These are phyloP conservation scores for Ptychoptera contaminata DNA, from an alignment of 2,888 invertebrate species.

Conservation along the genomic window DNA sequence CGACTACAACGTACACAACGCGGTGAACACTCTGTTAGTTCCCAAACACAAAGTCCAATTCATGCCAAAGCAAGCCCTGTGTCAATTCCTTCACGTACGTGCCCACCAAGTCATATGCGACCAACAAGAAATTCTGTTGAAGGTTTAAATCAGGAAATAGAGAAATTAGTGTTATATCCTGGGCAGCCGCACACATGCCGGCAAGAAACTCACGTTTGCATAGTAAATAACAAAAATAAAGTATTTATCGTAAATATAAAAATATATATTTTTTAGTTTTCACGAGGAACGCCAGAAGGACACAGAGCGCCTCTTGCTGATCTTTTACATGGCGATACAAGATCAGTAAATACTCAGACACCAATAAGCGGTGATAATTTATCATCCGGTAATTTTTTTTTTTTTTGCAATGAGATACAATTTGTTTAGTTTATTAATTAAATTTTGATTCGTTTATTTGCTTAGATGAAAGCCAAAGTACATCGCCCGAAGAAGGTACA, in stretches of 20 bases:
- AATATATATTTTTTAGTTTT: constrained; percentile 13
- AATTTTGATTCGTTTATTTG: neutral
- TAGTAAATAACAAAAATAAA: constrained; percentile 1
- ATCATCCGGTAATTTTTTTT: constrained; percentile 43
- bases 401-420: neutral
- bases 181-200: constrained; percentile 21
- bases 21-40: constrained; percentile 19
- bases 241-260: neutral
- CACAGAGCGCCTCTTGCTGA: constrained; percentile 73
- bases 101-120: constrained; percentile 33
- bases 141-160: constrained; percentile 76
- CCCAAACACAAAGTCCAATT: constrained; percentile 13
- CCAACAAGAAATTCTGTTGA: constrained; percentile 73
- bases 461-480: constrained; percentile 61
- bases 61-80: constrained; percentile 36
- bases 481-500: constrained; percentile 58
- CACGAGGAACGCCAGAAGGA: constrained; percentile 65
- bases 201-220: constrained; percentile 12
- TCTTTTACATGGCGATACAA: constrained; percentile 36
- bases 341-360: constrained; percentile 74
- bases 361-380: constrained; percentile 49
- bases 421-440: constrained; percentile 6
- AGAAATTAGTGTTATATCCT: constrained; percentile 51
- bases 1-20: constrained; percentile 42
- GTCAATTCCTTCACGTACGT: constrained; percentile 38